Percentiles rank a stretch among this genome's conserved stretches.
These are phyloP conservation scores for Tretioscincus oriximinensis DNA, from an alignment of 2,113 vertebrate genomes.

Conservation along the genomic window DNA sequence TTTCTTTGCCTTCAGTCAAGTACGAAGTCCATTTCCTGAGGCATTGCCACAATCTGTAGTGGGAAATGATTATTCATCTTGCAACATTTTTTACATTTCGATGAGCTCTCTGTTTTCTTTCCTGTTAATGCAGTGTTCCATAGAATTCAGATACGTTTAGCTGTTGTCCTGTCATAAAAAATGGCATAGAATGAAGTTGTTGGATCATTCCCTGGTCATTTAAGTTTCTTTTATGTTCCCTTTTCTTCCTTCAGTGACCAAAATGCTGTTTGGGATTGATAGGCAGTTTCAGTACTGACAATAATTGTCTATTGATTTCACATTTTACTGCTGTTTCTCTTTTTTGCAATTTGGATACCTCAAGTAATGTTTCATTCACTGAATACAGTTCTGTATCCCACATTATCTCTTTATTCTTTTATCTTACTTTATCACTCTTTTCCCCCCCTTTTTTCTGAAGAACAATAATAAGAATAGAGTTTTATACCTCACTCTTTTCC, in stretches of 20 bases:
- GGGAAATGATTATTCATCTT: constrained; percentile 1
- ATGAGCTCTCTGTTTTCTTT: background rate
- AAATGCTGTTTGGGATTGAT: background rate
- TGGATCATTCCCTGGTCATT: background rate
- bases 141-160: background rate
- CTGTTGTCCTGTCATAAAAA: background rate
- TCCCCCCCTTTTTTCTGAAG: background rate
- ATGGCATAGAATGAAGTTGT: background rate
- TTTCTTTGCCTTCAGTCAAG: background rate
- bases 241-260: background rate
- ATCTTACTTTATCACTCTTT: background rate
- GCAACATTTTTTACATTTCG: background rate
- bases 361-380: background rate
- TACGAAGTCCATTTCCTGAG: background rate
- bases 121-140: background rate
- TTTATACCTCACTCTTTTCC: too few relatives aligned
- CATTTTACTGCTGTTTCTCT: constrained; percentile 9
- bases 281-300: background rate
- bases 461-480: too few relatives aligned
- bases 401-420: background rate
- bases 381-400: background rate
- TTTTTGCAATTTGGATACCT: background rate
- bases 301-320: constrained; percentile 15
- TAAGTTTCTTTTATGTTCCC: background rate
- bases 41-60: background rate